Evolutionary conservation across 2,888 invertebrate species (phyloP), one percentile per base, ranked within the genome.

Genomic region (Thymelicus acteon): DNA sequence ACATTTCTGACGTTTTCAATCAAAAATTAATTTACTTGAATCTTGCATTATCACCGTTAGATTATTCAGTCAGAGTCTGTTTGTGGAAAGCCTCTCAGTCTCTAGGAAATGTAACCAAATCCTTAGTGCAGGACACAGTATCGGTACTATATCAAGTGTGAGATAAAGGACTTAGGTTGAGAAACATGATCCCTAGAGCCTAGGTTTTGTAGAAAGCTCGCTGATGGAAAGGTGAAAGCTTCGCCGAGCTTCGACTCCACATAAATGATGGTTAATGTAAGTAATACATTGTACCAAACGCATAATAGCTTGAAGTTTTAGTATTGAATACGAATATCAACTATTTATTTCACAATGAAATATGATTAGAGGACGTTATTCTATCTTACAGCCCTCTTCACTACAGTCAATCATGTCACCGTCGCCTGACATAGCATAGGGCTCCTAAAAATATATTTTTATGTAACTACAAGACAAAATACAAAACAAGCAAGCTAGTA

Each of bases 91-190:
- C 44, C 44, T 44, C 52, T 52, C 48, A 48, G 52, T 7, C 52
- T 15, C 52, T 7, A 67, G 61, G 67, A 61, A 68, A 54, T 68
- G 67, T 44, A 68, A 68, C 61, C 31, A 68, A 68, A 68, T 61
- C 61, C 61, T 54, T 24, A 44, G 39, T 67, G 60, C n/a, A 61
- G 44, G 48, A 67, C 24, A 61, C 31, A 15, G 39, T 44, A 40
- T 52, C 67, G 52, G 49, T 47, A 49, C 60, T 60, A 68, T 40
- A 68, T 68, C 67, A 68, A 24, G 54, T 44, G 52, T 52, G 40
- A 66, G 67, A 52, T 68, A 68, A 68, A 68, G 61, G 67, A 68
- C 67, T 47, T 61, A 48, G 67, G 61, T 61, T 54, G n/a, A 60
- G 67, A 67, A 68, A 68, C 61, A 61, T 61, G 67, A 68, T 68